Base-by-base conservation (phyloP, 2,888 invertebrate species). In the Drymonia ruficornis region DNA sequence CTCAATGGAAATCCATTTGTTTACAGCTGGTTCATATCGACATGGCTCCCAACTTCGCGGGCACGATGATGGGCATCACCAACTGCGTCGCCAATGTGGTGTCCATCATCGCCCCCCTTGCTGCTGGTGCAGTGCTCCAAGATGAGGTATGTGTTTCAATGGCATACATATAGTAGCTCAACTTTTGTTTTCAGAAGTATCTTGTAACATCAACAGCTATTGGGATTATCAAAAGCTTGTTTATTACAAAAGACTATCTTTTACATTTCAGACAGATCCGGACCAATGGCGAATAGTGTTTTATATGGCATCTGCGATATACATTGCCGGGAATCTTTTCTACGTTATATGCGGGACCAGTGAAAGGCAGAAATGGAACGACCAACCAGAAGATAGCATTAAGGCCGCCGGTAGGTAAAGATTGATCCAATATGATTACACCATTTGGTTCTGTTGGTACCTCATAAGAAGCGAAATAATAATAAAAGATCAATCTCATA, bases 1-100 rank as follows among this genome's bases (percentile, higher is more conserved):
- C 7, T 23, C 1, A 23, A 23, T 23, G 3, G 23, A 23, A 23
- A 23, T 2, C 23, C 9, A 31, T 44, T 15, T 95, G 70, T 82
- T 95, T 5, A 94, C 94, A 89, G 61, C 93, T 94, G 11, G 97
- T 96, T 72, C 96, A 96, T 68, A 95, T 97, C 54, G 97, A 97
- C 83, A 92, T 97, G 68, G 95, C 97, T 6, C 96, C 97, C 0
- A 96, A 96, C 75, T 96, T 95, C 74, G 95, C 96, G 0, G 97
- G 96, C 1, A 94, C 95, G 0, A 80, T 97, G 53, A 96, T 97
- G 96, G 96, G 97, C 1, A 94, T 97, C 61, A 96, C 96, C 1
- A 97, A 97, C 80, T 94, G 94, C 40, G 85, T 94, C 11, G 95
- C 96, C 0, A 96, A 96, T 72, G 80, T 95, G 6, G 94, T 95